phyloP scores from a whole-genome alignment of 2,113 vertebrate species.

The Dipodomys stephensi region DNA sequence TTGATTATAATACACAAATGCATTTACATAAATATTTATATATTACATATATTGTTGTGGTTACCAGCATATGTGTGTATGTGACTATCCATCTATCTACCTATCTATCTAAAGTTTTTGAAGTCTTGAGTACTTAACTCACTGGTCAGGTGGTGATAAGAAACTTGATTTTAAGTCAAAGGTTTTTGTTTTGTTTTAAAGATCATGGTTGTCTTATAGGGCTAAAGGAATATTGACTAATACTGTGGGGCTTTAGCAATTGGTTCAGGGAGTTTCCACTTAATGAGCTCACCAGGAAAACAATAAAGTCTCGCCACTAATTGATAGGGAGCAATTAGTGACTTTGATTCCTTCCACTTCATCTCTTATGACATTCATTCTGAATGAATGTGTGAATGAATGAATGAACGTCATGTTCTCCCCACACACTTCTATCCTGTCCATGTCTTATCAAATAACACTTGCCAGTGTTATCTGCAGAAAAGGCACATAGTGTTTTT shows the following conservation, averaged over 20 bases:
- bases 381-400: not conserved
- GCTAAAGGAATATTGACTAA: not conserved
- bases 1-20: no score
- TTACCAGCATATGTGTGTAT: no score
- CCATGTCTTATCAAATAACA: constrained; percentile 18
- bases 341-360: not conserved
- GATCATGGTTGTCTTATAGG: not conserved
- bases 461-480: not conserved
- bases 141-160: not conserved
- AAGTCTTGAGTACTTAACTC: constrained; percentile 24
- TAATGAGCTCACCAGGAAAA: not conserved
- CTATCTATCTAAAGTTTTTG: not conserved
- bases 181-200: not conserved
- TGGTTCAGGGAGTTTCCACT: not conserved
- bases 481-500: not conserved
- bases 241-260: not conserved
- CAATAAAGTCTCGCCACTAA: constrained; percentile 11
- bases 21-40: no score
- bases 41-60: no score
- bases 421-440: not conserved
- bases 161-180: constrained; percentile 26
- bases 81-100: no score
- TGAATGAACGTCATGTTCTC: not conserved
- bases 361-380: not conserved
- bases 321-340: not conserved